Evolutionary conservation across 2,113 vertebrate genomes (phyloP), one percentile per base, ranked within the genome.

Genomic region (Erythrocercus mccallii): DNA sequence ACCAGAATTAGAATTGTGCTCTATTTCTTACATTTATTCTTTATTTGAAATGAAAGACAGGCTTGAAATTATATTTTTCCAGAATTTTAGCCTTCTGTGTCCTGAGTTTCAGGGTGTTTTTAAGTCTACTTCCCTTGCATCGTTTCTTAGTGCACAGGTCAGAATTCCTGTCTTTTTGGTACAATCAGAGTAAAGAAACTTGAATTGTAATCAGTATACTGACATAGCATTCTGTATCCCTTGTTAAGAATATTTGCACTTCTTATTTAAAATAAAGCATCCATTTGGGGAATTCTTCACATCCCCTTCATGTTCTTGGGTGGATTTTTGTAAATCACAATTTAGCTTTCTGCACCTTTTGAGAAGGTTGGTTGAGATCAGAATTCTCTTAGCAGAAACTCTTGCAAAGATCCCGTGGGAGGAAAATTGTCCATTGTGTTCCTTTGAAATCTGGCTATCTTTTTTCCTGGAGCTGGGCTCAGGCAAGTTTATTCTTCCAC

Each of bases 401-500:
- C 81, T 71, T 78, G 64, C 79, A 78, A 38, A 83, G 68, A 58
- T 91, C 90, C 56, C 20, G 0, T 86, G 96, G 90, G 92, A 97
- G 93, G 51, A 97, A 92, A 60, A 68, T 88, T 88, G 81, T 90
- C 85, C 82, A 94, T 96, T 94, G 94, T 96, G 76, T 92, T 94
- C 82, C 53, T 95, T 81, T 94, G 82, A 96, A 93, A 94, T 84
- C 82, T 14, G 1, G 60, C 90, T 92, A 93, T 93, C 93, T 94
- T 90, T 91, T 89, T 93, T 93, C 90, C 92, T 86, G 92, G 76
- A 83, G 72, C 93, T 86, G 82, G 76, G 61, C 82, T 92, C 76
- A 65, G 76, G 28, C 57, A 74, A 95, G 88, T 95, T 97, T 90
- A 86, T 96, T 95, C 93, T 96, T 94, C 93, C 93, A 93, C 88